Base-by-base conservation (phyloP, 2,113 vertebrate species). In the Mirza zaza region DNA sequence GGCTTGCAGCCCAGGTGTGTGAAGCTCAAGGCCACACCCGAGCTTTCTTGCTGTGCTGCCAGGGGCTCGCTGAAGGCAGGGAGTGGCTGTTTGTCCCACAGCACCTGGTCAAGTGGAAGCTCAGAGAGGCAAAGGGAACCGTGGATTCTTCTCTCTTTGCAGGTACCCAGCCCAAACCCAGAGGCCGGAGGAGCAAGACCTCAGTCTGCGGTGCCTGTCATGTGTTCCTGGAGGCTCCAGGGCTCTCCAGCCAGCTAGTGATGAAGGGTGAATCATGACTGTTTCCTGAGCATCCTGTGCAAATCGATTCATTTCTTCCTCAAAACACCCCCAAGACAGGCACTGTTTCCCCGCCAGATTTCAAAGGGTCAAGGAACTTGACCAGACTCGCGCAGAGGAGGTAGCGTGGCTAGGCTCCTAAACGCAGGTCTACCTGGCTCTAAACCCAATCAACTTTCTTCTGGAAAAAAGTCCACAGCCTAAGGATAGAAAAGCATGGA, bases 31-130 rank as follows among this genome's bases (percentile, higher is more conserved):
- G 27, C 29, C 29, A 32, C 0, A 5, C 8, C 29, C 73, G 13
- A 13, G 29, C 50, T 50, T 48, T 63, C 59, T 20, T 73, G 85
- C 63, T 12, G n/a, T 3, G 18, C 70, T n/a, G 25, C 50, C 59
- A 36, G 50, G 50, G n/a, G 25, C 83, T 77, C 10, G 2, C 67
- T 1, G 27, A 32, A 12, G 48, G 39, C 18, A 59, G 50, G 65
- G 8, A 14, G 10, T 0, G 63, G 8, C n/a, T 0, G 1, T 6
- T 59, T 34, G 76, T 61, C 13, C 25, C 13, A 2, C 3, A 8
- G 32, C 5, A 4, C 25, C n/a, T 39, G 25, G 36, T 39, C 1
- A 6, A 25, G 21, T 4, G 42, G 42, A 55, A 59, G 55, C 32
- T 85, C 85, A 7, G 8, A 3, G 34, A 85, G 63, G 36, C 17